A percentile compares a stretch with the other conserved stretches of the same genome.
These are phyloP conservation scores for Microctenopoma steveboyesi DNA, from an alignment of 2,797 vertebrate genomes.

Conservation along the genomic window DNA sequence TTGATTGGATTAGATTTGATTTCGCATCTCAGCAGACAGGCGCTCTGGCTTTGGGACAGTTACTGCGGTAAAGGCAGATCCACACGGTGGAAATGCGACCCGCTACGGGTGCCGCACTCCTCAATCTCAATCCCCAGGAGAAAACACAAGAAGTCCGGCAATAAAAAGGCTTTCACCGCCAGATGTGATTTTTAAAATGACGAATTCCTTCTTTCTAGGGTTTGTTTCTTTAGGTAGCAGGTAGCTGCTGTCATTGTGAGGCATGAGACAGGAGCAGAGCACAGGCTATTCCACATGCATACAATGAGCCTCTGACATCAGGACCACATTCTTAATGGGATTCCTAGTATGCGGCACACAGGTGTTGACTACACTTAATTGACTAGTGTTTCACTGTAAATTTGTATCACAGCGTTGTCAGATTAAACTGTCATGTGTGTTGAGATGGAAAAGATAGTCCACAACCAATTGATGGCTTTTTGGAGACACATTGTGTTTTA, in stretches of 20 bases:
- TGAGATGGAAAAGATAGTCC: neutral
- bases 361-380: slow-evolving; percentile 22
- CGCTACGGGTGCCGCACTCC: slow-evolving; percentile 57
- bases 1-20: neutral
- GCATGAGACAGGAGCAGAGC: slow-evolving; percentile 22
- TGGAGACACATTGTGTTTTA: no score
- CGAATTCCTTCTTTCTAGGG: neutral
- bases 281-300: slow-evolving; percentile 42
- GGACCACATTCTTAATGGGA: slow-evolving; percentile 51
- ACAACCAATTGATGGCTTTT: no score
- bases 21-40: slow-evolving; percentile 23
- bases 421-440: neutral
- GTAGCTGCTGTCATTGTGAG: slow-evolving; percentile 43
- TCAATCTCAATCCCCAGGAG: slow-evolving; percentile 26
- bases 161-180: neutral
- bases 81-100: slow-evolving; percentile 48
- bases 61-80: slow-evolving; percentile 65
- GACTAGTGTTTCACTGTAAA: neutral
- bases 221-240: slow-evolving; percentile 17
- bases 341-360: slow-evolving; percentile 66
- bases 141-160: slow-evolving; percentile 5
- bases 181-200: neutral
- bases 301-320: slow-evolving; percentile 45
- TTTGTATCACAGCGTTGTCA: slow-evolving; percentile 2
- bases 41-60: slow-evolving; percentile 67